Evolutionary conservation across 2,888 invertebrate genomes (phyloP).

Genomic region (Himalopsyche anomala): DNA sequence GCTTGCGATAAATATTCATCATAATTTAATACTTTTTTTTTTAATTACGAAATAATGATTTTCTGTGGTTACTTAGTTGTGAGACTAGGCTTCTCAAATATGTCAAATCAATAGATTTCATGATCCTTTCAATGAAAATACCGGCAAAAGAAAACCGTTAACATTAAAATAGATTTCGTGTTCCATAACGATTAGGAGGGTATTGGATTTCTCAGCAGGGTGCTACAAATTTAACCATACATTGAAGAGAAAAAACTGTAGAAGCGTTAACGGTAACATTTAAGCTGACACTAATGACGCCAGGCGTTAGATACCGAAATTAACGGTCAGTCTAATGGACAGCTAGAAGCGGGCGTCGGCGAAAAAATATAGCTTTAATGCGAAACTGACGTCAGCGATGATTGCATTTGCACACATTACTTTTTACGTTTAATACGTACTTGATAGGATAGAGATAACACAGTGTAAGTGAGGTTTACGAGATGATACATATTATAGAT

Average conservation of each 20-base stretch:
- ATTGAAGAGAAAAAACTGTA: slow-evolving; percentile 3
- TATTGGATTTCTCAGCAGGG: slow-evolving; percentile 12
- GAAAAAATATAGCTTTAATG: not conserved
- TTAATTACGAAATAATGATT: too few species aligned
- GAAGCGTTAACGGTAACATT: not conserved
- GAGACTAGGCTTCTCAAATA: too few species aligned
- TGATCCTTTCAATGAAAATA: too few species aligned
- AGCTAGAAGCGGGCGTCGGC: not conserved
- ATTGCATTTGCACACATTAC: not conserved
- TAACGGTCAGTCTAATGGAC: slow-evolving; percentile 24
- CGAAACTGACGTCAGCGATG: slow-evolving; percentile 9
- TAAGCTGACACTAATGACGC: slow-evolving; percentile 38
- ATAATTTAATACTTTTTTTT: too few species aligned
- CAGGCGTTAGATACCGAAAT: slow-evolving; percentile 32
- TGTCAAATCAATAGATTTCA: too few species aligned
- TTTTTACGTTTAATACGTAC: not conserved
- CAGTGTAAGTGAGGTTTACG: too few species aligned
- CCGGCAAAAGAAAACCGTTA: too few species aligned
- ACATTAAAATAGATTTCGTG: not conserved
- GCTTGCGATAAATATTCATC: too few species aligned
- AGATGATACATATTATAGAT: too few species aligned
- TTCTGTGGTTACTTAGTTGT: too few species aligned
- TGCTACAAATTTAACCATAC: slow-evolving; percentile 3
- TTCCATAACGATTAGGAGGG: not conserved
- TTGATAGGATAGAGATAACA: too few species aligned